phyloP scores from a whole-genome alignment of 2,888 invertebrate species.

The Apamea anceps region DNA sequence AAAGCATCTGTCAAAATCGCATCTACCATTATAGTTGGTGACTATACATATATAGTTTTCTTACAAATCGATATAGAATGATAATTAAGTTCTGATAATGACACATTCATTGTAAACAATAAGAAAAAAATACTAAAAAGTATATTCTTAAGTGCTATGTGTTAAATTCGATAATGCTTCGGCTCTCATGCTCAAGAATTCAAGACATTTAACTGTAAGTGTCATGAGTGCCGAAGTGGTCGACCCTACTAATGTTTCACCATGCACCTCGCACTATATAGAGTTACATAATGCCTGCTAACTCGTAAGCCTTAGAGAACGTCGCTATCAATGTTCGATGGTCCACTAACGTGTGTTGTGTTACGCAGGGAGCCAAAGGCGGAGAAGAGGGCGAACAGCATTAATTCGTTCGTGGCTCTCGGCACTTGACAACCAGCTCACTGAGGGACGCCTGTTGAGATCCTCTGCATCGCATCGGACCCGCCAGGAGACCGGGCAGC shows the following conservation, averaged over 20 bases:
- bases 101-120: constrained; percentile 28
- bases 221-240: constrained; percentile 69
- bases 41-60: neutral
- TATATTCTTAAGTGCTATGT: constrained; percentile 47
- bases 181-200: constrained; percentile 41
- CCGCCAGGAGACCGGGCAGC: constrained; percentile 78
- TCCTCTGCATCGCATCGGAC: constrained; percentile 84
- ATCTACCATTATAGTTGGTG: neutral
- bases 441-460: constrained; percentile 88
- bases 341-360: constrained; percentile 48
- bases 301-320: constrained; percentile 52
- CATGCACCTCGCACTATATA: constrained; percentile 84
- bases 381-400: constrained; percentile 97
- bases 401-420: constrained; percentile 94
- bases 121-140: constrained; percentile 13
- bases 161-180: constrained; percentile 44
- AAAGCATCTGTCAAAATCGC: constrained; percentile 14
- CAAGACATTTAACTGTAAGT: constrained; percentile 3
- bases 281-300: constrained; percentile 69
- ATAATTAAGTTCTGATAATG: constrained; percentile 24
- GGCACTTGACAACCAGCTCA: constrained; percentile 93
- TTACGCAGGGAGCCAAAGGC: constrained; percentile 93
- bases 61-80: neutral
- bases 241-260: constrained; percentile 76
- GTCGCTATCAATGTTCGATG: constrained; percentile 53